Evolutionary conservation across 2,113 vertebrate genomes (phyloP).

Genomic region (Indicator indicator): DNA sequence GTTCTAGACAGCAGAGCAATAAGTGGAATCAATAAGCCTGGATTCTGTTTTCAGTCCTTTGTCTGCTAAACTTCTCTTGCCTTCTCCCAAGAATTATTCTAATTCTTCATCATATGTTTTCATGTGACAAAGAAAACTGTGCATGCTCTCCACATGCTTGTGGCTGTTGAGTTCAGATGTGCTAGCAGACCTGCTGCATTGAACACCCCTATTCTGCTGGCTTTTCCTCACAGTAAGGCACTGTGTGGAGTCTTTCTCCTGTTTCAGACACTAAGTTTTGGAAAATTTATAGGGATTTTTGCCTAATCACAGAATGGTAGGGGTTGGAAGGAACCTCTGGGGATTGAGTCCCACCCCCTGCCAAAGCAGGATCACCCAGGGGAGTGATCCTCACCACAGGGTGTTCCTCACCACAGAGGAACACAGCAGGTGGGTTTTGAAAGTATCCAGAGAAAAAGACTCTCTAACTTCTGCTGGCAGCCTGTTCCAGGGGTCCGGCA

Average conservation of each 20-base stretch:
- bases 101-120: background rate
- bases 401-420: too few species aligned
- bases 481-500: too few species aligned
- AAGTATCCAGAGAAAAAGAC: too few species aligned
- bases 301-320: background rate
- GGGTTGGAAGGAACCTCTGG: too few species aligned
- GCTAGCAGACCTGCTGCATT: background rate
- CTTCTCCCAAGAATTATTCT: background rate
- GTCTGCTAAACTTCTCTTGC: background rate
- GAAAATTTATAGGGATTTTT: background rate
- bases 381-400: too few species aligned
- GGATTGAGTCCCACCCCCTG: too few species aligned
- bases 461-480: too few species aligned
- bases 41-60: background rate
- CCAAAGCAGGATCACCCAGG: too few species aligned
- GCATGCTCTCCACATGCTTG: too few species aligned
- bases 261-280: background rate
- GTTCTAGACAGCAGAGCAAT: background rate
- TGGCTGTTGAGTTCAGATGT: background rate
- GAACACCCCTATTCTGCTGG: background rate
- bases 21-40: background rate
- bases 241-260: background rate
- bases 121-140: accelerated
- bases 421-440: too few species aligned
- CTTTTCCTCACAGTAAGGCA: background rate